These are phyloP conservation scores for Yponomeuta malinellus DNA, from an alignment of 2,888 invertebrate genomes.

Conservation along the genomic window DNA sequence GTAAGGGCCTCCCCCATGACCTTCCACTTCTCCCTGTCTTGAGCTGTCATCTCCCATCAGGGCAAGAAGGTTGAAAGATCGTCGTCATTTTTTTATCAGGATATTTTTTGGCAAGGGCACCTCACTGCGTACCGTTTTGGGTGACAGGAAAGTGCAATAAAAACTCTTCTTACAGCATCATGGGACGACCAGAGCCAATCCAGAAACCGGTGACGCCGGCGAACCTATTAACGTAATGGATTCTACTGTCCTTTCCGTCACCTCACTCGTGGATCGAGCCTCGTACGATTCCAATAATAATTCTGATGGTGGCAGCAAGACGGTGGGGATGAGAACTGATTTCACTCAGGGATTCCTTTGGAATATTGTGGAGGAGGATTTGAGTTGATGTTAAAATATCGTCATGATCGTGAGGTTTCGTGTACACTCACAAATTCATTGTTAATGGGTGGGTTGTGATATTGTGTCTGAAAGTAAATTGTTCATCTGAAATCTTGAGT, in stretches of 20 bases:
- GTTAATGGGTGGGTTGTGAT: not conserved
- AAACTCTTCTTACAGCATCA: not conserved
- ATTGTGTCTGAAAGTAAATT: conserved; percentile 1
- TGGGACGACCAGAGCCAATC: conserved; percentile 39
- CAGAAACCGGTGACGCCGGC: conserved; percentile 56
- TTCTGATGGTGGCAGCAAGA: not conserved
- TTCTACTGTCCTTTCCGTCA: conserved; percentile 50
- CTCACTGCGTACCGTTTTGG: not conserved
- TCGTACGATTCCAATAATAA: conserved; percentile 26
- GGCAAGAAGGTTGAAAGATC: too few species aligned
- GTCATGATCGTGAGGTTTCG: too few species aligned
- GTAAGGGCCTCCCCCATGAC: too few species aligned
- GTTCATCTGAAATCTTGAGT: not conserved
- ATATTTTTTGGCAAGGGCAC: too few species aligned
- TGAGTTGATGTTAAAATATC: conserved; percentile 27
- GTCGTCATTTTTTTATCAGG: too few species aligned
- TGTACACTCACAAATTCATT: too few species aligned
- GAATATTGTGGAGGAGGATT: conserved; percentile 53
- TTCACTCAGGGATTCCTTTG: conserved; percentile 41
- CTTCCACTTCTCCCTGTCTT: too few species aligned
- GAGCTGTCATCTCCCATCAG: too few species aligned
- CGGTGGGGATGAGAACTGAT: conserved; percentile 20
- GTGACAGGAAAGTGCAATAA: not conserved
- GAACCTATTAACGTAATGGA: conserved; percentile 48
- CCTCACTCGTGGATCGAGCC: conserved; percentile 51